phyloP scores from a whole-genome alignment of 2,797 vertebrate species.

The Gobionotothen gibberifrons region DNA sequence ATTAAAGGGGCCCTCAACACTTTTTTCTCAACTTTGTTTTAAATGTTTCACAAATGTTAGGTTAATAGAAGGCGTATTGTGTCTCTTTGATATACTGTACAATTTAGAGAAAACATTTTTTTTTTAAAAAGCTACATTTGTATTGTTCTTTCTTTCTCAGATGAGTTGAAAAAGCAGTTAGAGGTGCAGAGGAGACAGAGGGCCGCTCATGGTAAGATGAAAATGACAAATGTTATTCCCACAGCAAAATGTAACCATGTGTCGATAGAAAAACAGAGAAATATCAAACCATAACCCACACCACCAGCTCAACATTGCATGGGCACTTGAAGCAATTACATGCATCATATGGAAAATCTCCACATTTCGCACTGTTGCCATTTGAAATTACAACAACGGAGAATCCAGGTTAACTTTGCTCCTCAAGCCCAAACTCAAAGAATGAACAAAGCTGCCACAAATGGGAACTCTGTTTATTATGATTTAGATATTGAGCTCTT shows the following conservation, averaged over 20 bases:
- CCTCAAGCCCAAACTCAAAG: conserved; percentile 4
- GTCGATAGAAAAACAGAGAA: background rate
- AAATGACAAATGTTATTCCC: conserved; percentile 3
- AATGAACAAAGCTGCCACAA: conserved; percentile 5
- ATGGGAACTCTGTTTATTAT: conserved; percentile 5
- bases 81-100: no score
- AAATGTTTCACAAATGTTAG: no score
- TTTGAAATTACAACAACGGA: background rate
- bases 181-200: conserved; percentile 85
- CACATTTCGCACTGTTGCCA: background rate
- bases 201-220: conserved; percentile 85
- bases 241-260: background rate
- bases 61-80: no score
- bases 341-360: background rate
- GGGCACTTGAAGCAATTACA: conserved; percentile 8
- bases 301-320: conserved; percentile 11
- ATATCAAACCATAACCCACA: conserved; percentile 4
- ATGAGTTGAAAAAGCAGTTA: conserved; percentile 88
- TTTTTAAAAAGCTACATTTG: background rate
- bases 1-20: background rate
- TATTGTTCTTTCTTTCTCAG: conserved; percentile 73
- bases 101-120: background rate
- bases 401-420: background rate
- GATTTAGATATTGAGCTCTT: conserved; percentile 39
- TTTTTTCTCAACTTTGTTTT: no score